A percentile compares a stretch with the other conserved stretches of the same genome.
Evolutionary conservation across 92 coral and sea anemone species (phyloP).

Genomic region (Umimayanthus kanabou): DNA sequence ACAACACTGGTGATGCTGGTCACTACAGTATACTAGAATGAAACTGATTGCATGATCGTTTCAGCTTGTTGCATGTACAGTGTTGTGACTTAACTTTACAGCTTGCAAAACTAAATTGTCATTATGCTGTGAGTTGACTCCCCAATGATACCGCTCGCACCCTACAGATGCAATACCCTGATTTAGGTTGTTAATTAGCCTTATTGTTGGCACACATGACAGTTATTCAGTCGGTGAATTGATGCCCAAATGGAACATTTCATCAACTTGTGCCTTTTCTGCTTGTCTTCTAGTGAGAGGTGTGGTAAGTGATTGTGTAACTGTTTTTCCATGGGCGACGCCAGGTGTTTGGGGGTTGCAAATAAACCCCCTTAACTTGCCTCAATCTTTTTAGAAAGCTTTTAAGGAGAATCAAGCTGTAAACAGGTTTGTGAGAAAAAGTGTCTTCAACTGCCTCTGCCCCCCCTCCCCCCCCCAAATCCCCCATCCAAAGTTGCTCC

Average conservation of each 20-base stretch:
- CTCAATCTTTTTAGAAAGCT: background rate
- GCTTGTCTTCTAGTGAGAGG: conserved; percentile 62
- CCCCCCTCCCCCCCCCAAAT: too few relatives aligned
- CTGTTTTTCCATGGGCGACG: conserved; percentile 27
- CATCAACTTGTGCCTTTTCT: conserved; percentile 67
- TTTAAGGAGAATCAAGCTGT: background rate
- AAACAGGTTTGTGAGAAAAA: too few relatives aligned
- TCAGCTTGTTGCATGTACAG: background rate
- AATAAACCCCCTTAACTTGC: too few relatives aligned
- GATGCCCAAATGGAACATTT: conserved; percentile 67
- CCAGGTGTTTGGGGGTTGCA: background rate
- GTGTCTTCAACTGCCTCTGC: too few relatives aligned
- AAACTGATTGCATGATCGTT: too few relatives aligned
- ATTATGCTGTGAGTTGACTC: background rate
- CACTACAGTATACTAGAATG: background rate
- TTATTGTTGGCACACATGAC: conserved; percentile 73
- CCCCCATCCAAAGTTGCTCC: too few relatives aligned
- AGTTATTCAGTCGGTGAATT: conserved; percentile 70
- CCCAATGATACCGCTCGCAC: conserved; percentile 18
- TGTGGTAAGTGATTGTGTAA: conserved; percentile 57
- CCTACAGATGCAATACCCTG: background rate
- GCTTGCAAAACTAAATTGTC: background rate
- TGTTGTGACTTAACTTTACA: background rate
- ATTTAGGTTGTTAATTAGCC: conserved; percentile 55
- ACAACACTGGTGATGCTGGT: background rate